phyloP scores from a whole-genome alignment of 2,888 invertebrate genomes.

The Scaptomyza flava region DNA sequence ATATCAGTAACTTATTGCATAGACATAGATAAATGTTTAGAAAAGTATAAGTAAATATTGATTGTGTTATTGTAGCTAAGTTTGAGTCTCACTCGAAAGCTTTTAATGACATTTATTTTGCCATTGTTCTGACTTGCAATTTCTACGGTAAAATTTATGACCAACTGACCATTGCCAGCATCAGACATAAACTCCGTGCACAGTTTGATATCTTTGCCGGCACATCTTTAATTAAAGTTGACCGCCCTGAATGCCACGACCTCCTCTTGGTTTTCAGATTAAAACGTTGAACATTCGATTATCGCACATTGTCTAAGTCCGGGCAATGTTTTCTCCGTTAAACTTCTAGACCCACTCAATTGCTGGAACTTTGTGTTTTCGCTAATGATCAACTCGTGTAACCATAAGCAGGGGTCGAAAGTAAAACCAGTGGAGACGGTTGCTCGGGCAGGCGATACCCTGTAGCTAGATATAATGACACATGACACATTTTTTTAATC shows the following conservation, averaged over 20 bases:
- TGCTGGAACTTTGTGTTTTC: slow-evolving; percentile 27
- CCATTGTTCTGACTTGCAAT: slow-evolving; percentile 23
- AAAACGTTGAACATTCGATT: slow-evolving; percentile 78
- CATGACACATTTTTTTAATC: neutral
- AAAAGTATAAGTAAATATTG: neutral
- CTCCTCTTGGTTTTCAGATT: slow-evolving; percentile 53
- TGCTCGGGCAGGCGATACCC: slow-evolving; percentile 12
- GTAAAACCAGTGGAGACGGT: slow-evolving; percentile 23
- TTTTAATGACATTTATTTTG: slow-evolving; percentile 31
- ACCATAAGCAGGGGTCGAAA: slow-evolving; percentile 42
- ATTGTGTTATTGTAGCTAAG: slow-evolving; percentile 1
- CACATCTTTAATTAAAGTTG: slow-evolving; percentile 72
- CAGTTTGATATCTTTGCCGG: slow-evolving; percentile 44
- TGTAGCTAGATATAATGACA: neutral
- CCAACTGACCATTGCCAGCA: slow-evolving; percentile 34
- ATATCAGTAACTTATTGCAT: neutral
- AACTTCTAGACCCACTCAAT: slow-evolving; percentile 32
- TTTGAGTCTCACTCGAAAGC: neutral
- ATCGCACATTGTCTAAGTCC: slow-evolving; percentile 58
- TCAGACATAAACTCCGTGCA: slow-evolving; percentile 24
- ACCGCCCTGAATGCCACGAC: slow-evolving; percentile 5
- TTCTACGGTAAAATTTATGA: slow-evolving; percentile 56
- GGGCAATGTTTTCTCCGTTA: slow-evolving; percentile 17
- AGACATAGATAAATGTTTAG: neutral
- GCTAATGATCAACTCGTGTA: slow-evolving; percentile 75